Percentiles rank a stretch among this genome's conserved stretches.
Conservation (phyloP, 2,113 vertebrate species). For the Pelusios castaneus region DNA sequence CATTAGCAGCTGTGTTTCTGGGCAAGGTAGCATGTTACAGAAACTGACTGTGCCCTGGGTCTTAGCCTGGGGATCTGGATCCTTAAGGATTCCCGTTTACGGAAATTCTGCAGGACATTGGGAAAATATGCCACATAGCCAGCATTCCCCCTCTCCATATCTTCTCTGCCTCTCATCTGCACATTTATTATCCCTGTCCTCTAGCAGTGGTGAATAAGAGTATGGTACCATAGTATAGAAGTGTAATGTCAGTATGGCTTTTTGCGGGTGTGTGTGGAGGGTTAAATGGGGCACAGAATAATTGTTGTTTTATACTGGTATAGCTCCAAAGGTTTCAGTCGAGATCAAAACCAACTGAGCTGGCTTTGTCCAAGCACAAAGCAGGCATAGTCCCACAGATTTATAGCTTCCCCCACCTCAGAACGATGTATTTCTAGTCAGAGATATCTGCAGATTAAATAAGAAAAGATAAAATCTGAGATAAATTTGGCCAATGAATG, state of each 20-base stretch:
- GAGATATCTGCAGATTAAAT: conserved; percentile 1
- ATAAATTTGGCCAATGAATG: not conserved
- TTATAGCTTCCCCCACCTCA: fast-evolving
- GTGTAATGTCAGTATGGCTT: not conserved
- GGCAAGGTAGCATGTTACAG: not conserved
- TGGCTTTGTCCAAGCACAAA: not conserved
- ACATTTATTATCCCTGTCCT: not conserved
- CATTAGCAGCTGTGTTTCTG: not conserved
- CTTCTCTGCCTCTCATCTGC: not conserved
- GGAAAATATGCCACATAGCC: not conserved
- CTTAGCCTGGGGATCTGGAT: not conserved
- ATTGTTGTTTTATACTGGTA: not conserved
- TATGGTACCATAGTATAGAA: not conserved
- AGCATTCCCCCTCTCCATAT: not conserved
- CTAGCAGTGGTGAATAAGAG: not conserved
- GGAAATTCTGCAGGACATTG: not conserved
- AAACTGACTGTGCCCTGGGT: not conserved
- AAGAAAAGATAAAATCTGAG: not conserved
- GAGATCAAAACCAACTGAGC: not conserved
- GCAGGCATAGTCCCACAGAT: not conserved
- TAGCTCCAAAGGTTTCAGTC: not conserved
- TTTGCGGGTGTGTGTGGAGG: not conserved
- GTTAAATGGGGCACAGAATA: not conserved
- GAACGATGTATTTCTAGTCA: not conserved
- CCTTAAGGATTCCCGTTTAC: not conserved